Evolutionary conservation across 2,797 vertebrate species (phyloP).

Genomic region (Molossus molossus): DNA sequence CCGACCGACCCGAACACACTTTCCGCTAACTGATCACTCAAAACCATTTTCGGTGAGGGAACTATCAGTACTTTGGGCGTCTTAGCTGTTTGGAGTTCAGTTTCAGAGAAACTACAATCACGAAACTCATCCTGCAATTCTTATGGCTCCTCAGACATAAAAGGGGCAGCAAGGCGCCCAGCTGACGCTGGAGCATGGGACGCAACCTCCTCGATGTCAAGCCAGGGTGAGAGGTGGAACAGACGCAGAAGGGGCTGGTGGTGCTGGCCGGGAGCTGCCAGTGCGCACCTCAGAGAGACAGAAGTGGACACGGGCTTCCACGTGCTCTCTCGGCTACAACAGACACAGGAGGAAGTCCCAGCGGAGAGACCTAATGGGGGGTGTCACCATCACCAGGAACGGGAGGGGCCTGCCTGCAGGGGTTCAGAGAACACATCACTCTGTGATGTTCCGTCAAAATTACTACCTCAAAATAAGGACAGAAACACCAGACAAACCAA

Average conservation of each 20-base stretch:
- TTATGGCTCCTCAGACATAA: neutral
- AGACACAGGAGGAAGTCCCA: accelerated
- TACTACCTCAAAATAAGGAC: neutral
- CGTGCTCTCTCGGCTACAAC: neutral
- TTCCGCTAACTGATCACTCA: neutral
- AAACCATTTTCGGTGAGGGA: neutral
- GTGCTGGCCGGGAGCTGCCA: neutral
- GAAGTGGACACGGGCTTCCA: neutral
- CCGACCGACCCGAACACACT: neutral
- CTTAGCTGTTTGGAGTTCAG: neutral
- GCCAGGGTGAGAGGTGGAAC: accelerated
- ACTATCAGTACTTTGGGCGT: neutral
- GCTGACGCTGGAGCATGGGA: accelerated
- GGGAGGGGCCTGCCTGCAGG: neutral
- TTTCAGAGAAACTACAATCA: neutral
- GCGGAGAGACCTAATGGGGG: neutral
- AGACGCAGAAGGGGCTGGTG: neutral
- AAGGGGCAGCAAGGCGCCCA: neutral
- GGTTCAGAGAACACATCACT: accelerated
- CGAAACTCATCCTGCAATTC: neutral
- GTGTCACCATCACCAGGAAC: accelerated
- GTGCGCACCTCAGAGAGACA: accelerated
- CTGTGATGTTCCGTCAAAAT: neutral
- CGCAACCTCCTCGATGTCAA: neutral
- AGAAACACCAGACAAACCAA: neutral